A percentile compares a stretch with the other conserved stretches of the same genome.
Evolutionary conservation across 2,888 invertebrate genomes (phyloP).

Genomic region (Trimorus sp.): DNA sequence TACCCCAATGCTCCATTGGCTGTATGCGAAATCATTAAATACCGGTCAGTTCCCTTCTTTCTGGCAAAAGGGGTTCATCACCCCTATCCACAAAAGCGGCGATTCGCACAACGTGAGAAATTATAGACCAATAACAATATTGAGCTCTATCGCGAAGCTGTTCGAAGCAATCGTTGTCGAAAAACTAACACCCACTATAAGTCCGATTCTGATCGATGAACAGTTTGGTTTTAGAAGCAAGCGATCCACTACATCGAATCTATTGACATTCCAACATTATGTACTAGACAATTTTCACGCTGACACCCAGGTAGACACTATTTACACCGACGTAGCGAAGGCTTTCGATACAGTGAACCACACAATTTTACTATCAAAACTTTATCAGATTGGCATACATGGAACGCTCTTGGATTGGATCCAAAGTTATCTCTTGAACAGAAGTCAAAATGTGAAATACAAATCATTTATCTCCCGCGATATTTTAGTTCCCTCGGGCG

Average conservation of each 20-base stretch:
- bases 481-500: background rate
- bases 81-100: background rate
- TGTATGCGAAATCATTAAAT: background rate
- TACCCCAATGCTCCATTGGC: background rate
- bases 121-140: background rate
- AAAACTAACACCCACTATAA: background rate
- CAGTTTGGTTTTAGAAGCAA: constrained; percentile 11
- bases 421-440: background rate
- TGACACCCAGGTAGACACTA: background rate
- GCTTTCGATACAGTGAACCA: background rate
- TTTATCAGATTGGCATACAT: background rate
- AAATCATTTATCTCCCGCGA: background rate
- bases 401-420: background rate
- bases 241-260: background rate
- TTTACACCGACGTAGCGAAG: background rate
- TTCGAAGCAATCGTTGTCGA: constrained; percentile 4
- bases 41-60: background rate
- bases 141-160: background rate
- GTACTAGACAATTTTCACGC: background rate
- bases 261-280: background rate
- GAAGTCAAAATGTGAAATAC: background rate
- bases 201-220: background rate
- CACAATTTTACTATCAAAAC: background rate
- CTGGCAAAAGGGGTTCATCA: background rate
- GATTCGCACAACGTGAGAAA: background rate